Conservation (phyloP, 2,888 invertebrate genomes). For the Pegoplata infirma region DNA sequence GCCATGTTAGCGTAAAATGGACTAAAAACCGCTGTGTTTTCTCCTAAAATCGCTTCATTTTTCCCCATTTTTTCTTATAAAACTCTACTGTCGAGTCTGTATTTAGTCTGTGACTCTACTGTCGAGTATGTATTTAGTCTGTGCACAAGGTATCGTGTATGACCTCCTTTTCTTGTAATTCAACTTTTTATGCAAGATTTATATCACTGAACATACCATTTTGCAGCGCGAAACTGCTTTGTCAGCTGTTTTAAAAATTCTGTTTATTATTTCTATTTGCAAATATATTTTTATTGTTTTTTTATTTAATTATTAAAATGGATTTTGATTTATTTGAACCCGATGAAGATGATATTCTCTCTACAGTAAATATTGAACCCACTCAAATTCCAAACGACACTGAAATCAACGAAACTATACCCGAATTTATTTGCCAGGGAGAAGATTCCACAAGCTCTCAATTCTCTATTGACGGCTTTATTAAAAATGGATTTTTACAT, state of each 20-base stretch:
- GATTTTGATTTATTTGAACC: conserved; percentile 77
- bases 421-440: conserved; percentile 74
- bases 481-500: conserved; percentile 69
- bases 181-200: too few relatives aligned
- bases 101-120: too few relatives aligned
- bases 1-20: too few relatives aligned
- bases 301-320: conserved; percentile 65
- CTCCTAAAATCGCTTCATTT: too few relatives aligned
- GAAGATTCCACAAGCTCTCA: conserved; percentile 69
- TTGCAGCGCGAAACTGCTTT: conserved; percentile 41
- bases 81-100: too few relatives aligned
- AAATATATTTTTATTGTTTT: too few relatives aligned
- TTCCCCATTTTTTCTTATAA: too few relatives aligned
- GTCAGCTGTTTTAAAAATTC: conserved; percentile 57
- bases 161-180: too few relatives aligned
- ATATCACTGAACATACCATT: conserved; percentile 38
- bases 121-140: too few relatives aligned
- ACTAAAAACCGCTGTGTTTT: too few relatives aligned
- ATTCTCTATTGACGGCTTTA: conserved; percentile 70
- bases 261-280: conserved; percentile 30
- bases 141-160: too few relatives aligned
- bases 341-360: conserved; percentile 76
- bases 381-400: conserved; percentile 65
- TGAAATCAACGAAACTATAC: conserved; percentile 65
- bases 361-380: conserved; percentile 69